Evolutionary conservation across 2,113 vertebrate species (phyloP), one percentile per base, ranked within the genome.

Genomic region (Anoplopoma fimbria): DNA sequence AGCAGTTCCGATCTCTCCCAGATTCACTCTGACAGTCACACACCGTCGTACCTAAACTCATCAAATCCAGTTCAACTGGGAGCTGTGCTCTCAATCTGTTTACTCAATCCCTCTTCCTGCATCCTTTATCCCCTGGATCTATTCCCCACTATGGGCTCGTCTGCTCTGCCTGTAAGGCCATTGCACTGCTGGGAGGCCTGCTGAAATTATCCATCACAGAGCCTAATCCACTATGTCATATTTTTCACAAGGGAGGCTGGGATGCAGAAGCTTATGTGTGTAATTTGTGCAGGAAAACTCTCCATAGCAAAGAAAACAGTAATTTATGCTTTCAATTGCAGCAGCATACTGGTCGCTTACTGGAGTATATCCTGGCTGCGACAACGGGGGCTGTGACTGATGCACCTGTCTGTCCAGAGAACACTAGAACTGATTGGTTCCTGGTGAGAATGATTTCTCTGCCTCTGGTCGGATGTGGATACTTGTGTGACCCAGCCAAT

Each of bases 21-120:
- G 82, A 87, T 88, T 86, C 73, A 87, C 74, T 85, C 77, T 62
- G 79, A 75, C 68, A 79, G 68, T 69, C 49, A 49, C 21, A 55
- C 62, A 49, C 25, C 70, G n/a, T 69, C 73, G 58, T 45, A 38
- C 45, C 21, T 33, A 38, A 67, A 47, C 42, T 77, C 57, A 89
- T 89, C 85, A 87, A 29, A 65, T 72, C 45, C 63, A 1, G 47
- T n/a, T 62, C 61, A 73, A 55, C 86, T 69, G 60, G 67, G 63
- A 76, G 55, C 51, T 55, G 33, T 49, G 33, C 29, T 67, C 61
- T 76, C 70, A 70, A 55, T 69, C 40, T 77, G 14, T 33, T 75
- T 42, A 4, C 40, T 74, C 27, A 19, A 17, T 40, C 67, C 27
- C 61, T 83, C 55, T n/a, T 31, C 69, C 60, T 12, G 6, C 36